phyloP scores from a whole-genome alignment of 2,888 invertebrate species.

The Drosophila flavopinicola region DNA sequence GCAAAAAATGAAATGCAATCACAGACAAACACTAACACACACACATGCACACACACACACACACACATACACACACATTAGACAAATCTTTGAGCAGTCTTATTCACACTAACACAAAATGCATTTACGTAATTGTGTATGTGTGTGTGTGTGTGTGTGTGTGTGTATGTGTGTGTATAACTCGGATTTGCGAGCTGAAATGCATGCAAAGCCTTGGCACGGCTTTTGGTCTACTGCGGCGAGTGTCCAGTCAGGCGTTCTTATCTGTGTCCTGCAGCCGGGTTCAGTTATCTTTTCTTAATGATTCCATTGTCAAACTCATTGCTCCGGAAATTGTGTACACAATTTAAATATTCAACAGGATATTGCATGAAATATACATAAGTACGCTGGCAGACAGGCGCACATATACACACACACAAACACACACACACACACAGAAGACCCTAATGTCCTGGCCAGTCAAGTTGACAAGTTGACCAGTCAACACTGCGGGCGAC shows the following conservation, averaged over 20 bases:
- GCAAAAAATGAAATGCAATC: constrained; percentile 58
- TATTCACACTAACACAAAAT: constrained; percentile 9
- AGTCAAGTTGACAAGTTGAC: constrained; percentile 38
- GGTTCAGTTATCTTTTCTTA: constrained; percentile 67
- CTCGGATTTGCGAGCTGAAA: constrained; percentile 27
- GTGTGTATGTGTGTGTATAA: constrained; percentile 14
- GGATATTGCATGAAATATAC: constrained; percentile 74
- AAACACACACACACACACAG: constrained; percentile 1
- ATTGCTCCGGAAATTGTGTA: constrained; percentile 76
- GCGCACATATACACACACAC: constrained; percentile 14
- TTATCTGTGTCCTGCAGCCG: constrained; percentile 54
- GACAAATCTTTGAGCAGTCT: constrained; percentile 22
- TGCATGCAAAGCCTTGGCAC: constrained; percentile 42
- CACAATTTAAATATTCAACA: constrained; percentile 79
- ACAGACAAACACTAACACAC: constrained; percentile 13
- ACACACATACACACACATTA: constrained; percentile 18
- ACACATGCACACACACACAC: constrained; percentile 7
- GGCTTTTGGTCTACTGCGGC: constrained; percentile 28
- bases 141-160: not conserved
- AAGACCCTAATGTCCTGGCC: constrained; percentile 26
- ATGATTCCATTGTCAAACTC: constrained; percentile 77
- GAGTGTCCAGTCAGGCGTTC: constrained; percentile 54
- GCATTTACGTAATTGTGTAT: constrained; percentile 33
- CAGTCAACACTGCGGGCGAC: constrained; percentile 65
- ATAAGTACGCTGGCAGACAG: constrained; percentile 41